These are phyloP conservation scores for Clarias batrachus DNA, from an alignment of 2,113 vertebrate species.

Conservation along the genomic window DNA sequence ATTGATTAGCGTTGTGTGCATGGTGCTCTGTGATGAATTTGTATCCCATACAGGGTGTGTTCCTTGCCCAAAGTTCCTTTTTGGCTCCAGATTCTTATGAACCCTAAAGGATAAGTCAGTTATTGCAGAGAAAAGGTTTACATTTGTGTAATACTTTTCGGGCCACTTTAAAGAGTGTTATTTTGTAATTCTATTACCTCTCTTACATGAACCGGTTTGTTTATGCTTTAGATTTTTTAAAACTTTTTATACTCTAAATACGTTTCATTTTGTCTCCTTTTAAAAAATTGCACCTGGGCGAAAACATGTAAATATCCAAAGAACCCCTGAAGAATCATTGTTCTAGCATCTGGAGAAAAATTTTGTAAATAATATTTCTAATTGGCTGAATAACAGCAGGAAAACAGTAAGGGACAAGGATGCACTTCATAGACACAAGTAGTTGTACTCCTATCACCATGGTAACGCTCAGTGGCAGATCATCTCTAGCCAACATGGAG, in stretches of 20 bases:
- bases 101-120: neutral
- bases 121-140: neutral
- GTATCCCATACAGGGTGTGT: neutral
- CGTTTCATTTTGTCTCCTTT: neutral
- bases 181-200: neutral
- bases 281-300: neutral
- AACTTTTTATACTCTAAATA: neutral
- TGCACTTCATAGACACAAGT: conserved; percentile 13
- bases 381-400: neutral
- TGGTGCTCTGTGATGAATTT: neutral
- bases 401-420: neutral
- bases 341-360: neutral
- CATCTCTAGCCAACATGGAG: conserved; percentile 15
- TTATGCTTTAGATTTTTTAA: neutral
- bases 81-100: neutral
- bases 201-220: neutral
- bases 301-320: neutral
- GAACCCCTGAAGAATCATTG: neutral
- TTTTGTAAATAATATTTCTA: neutral
- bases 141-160: neutral
- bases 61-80: neutral
- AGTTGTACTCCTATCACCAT: conserved; percentile 2
- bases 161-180: neutral
- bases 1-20: neutral
- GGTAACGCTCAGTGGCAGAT: conserved; percentile 6